Base-by-base conservation (phyloP, 1,140 invertebrate genomes). In the Trichomalopsis sarcophagae region DNA sequence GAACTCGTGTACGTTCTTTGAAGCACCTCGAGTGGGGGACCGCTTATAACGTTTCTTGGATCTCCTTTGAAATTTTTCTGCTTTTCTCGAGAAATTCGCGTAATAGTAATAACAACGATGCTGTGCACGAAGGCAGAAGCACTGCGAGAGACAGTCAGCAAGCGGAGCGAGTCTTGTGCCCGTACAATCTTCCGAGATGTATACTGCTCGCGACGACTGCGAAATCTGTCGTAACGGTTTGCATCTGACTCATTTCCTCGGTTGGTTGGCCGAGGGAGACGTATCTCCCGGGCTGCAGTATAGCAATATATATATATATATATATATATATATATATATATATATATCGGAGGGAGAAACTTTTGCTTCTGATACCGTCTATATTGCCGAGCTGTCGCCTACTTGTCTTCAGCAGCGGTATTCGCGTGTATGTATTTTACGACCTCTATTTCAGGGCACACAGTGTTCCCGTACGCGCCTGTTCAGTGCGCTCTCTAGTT, bases 161-260 rank as follows among this genome's bases (percentile, higher is more conserved):
- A 40, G 36, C n/a, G 13, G 74, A 75, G 74, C 74, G 36, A 7
- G 2, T 75, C 40, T 40, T 33, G 17, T 33, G 21, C 68, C 11
- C 30, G 23, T 5, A 75, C 2, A 44, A 75, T 40, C 36, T 40
- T 85, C 76, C 40, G 76, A 68, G 82, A 87, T 84, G 17, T 62
- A 14, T 62, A 66, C 80, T 77, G 47, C 47, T 84, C 66, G 44
- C 44, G 69, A 84, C 84, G 80, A 83, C 76, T 78, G 82, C 81
- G 86, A 66, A 55, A 84, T 86, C 81, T 83, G 86, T 87, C 87
- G 55, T 73, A 80, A 85, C 83, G 55, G 84, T 86, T 87, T 73
- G 82, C 74, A 76, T 76, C 74, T 47, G 44, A 76, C 74, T 50
- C 74, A 50, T 76, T 76, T 76, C n/a, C 74, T 47, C 9, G n/a